phyloP scores from a whole-genome alignment of 1,140 invertebrate species.

The Drosophila nikananu region DNA sequence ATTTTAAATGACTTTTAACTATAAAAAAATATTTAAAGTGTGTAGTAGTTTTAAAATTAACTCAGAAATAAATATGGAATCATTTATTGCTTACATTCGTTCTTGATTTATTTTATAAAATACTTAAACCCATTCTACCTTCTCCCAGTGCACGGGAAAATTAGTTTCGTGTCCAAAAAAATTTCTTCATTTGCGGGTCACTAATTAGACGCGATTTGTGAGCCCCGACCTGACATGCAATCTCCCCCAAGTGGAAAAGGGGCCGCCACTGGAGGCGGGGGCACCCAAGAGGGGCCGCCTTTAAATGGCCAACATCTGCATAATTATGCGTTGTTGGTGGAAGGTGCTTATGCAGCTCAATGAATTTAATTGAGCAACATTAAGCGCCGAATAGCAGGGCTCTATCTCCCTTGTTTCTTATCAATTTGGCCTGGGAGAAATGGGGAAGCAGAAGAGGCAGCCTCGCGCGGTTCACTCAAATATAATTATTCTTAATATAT shows the following conservation, averaged over 20 bases:
- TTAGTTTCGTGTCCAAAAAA: slow-evolving; percentile 45
- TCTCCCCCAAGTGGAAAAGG: slow-evolving; percentile 22
- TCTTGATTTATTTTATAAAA: background rate
- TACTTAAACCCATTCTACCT: background rate
- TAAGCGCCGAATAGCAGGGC: slow-evolving; percentile 22
- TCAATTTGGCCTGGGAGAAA: slow-evolving; percentile 48
- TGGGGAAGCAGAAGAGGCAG: slow-evolving; percentile 22
- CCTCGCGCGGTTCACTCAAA: slow-evolving; percentile 27
- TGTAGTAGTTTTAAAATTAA: background rate
- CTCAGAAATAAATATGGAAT: background rate
- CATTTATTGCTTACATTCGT: background rate
- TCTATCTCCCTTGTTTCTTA: slow-evolving; percentile 7
- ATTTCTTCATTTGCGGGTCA: slow-evolving; percentile 54
- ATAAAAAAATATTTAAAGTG: background rate
- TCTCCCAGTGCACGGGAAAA: slow-evolving; percentile 19
- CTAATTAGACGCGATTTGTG: slow-evolving; percentile 54
- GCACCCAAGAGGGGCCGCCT: slow-evolving; percentile 6
- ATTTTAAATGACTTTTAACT: background rate
- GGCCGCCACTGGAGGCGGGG: background rate
- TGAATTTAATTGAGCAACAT: slow-evolving; percentile 54
- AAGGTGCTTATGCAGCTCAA: slow-evolving; percentile 54
- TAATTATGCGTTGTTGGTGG: slow-evolving; percentile 50
- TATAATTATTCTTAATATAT: slow-evolving; percentile 57
- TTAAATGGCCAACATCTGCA: slow-evolving; percentile 53
- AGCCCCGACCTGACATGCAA: slow-evolving; percentile 40